These are phyloP conservation scores for Diarsia rubi DNA, from an alignment of 2,888 invertebrate species.

Conservation along the genomic window DNA sequence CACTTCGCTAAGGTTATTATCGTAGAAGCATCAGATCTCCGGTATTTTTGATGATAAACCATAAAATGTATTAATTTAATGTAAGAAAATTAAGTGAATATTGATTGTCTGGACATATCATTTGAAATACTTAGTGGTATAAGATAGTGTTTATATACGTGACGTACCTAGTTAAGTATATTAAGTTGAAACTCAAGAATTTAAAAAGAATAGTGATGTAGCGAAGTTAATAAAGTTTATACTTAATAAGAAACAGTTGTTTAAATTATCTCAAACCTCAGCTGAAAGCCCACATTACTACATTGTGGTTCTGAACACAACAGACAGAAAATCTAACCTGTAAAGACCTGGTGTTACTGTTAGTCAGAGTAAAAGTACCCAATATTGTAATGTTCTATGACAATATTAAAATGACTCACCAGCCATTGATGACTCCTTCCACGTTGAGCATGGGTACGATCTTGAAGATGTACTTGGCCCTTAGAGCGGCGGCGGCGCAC, in stretches of 20 bases:
- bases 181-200: conserved; percentile 89
- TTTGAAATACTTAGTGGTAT: conserved; percentile 80
- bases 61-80: conserved; percentile 85
- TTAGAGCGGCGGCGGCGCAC: conserved; percentile 90
- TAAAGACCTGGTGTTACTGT: neutral
- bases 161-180: conserved; percentile 89
- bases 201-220: conserved; percentile 88
- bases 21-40: conserved; percentile 86
- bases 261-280: conserved; percentile 66
- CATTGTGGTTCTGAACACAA: neutral
- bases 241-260: conserved; percentile 74
- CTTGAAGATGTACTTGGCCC: conserved; percentile 95
- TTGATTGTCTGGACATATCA: conserved; percentile 85
- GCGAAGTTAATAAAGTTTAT: conserved; percentile 87
- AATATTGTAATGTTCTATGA: neutral
- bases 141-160: conserved; percentile 89
- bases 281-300: neutral
- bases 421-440: conserved; percentile 96
- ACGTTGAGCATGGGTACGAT: conserved; percentile 97
- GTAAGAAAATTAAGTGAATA: conserved; percentile 84
- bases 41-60: conserved; percentile 84
- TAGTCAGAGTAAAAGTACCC: neutral
- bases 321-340: neutral
- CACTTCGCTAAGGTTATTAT: conserved; percentile 81
- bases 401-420: conserved; percentile 90